Conservation (phyloP, 1,140 invertebrate genomes). For the Solen grandis region DNA sequence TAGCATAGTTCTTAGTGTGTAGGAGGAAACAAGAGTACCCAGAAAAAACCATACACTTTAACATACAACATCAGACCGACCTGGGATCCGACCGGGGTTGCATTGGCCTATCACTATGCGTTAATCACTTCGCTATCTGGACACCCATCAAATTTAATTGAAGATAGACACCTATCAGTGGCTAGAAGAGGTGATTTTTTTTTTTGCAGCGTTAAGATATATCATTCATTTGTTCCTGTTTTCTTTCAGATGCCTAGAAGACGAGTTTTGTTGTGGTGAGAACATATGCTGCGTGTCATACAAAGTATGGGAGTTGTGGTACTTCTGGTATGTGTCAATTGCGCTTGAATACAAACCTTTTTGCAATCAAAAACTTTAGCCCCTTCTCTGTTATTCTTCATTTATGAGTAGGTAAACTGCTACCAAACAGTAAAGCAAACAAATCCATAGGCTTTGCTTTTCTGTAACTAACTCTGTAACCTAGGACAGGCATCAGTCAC, state of each 20-base stretch:
- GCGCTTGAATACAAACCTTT: neutral
- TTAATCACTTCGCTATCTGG: too few species aligned
- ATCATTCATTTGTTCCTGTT: neutral
- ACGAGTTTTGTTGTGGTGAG: conserved; percentile 78
- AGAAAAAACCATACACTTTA: too few species aligned
- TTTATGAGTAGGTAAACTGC: neutral
- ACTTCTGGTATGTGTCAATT: conserved; percentile 74
- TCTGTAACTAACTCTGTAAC: too few species aligned
- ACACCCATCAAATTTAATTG: neutral
- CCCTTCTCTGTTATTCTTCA: too few species aligned
- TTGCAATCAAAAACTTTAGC: neutral
- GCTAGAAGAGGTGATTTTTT: neutral
- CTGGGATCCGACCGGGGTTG: too few species aligned
- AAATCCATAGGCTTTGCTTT: too few species aligned
- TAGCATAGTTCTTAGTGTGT: too few species aligned
- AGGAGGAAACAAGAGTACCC: too few species aligned
- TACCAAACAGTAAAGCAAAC: neutral
- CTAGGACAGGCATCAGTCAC: too few species aligned
- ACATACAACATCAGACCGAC: too few species aligned
- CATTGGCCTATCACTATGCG: too few species aligned
- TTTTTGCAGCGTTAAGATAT: too few species aligned
- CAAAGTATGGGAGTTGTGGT: conserved; percentile 79
- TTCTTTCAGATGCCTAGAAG: conserved; percentile 72
- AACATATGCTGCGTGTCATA: conserved; percentile 78
- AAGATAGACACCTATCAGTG: neutral